Evolutionary conservation across 2,888 invertebrate species (phyloP), one percentile per base, ranked within the genome.

Genomic region (Gari tellinella): DNA sequence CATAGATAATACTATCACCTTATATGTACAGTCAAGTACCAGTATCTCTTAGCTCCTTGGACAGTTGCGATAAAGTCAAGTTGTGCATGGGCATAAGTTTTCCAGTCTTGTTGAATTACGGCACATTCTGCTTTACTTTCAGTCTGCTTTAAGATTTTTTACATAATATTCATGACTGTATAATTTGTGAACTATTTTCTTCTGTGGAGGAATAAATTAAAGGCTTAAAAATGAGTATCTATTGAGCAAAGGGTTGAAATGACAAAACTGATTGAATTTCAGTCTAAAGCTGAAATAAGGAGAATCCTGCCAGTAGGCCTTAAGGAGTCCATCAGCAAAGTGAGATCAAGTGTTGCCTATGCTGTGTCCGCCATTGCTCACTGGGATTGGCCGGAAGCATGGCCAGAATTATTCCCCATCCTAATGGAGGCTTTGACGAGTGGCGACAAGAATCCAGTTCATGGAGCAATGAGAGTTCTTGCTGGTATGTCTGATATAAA

Each of bases 321-420:
- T 31, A 93, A 94, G 76, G 95, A 95, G 88, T 93, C 94, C 0
- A 94, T 95, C 68, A 95, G 95, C 78, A 95, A 95, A 92, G 94
- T 95, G 17, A 92, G 95, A 12, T 93, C 94, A 3, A 94, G 95
- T 21, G 94, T 95, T 12, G 95, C 95, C 0, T 95, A 95, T 89
- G 95, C 95, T 0, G 94, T 95, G 58, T 94, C 95, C 0, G 94
- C 94, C 2, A 95, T 95, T 78, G 95, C 95, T 0, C 93, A 94
- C 78, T 95, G 94, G 92, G 95, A 95, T 87, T 95, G 95, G 95
- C 95, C 95, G 0, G 94, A 94, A 72, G 93, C 94, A 58, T 95
- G 95, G 95, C 94, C 95, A 0, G 94, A 94, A 62, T 90, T 95
- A 1, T 95, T 95, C 85, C 94, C 94, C 65, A 93, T 95, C 23